These are phyloP conservation scores for Acrocephalus scirpaceus DNA, from an alignment of 2,797 vertebrate genomes.

Conservation along the genomic window DNA sequence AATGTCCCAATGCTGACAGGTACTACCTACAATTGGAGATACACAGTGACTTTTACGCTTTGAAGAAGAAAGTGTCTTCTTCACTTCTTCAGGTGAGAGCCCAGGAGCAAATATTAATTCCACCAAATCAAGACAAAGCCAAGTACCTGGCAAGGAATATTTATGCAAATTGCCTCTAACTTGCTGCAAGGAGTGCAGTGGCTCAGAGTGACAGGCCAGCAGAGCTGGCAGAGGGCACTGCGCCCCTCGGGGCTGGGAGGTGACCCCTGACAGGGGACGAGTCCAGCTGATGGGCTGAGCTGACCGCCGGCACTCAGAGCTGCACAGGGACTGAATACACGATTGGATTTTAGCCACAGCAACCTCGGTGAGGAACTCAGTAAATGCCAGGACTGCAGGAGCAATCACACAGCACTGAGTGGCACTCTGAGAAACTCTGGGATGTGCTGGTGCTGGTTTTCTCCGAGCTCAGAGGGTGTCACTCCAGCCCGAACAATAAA, in stretches of 20 bases:
- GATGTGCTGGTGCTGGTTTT: not conserved
- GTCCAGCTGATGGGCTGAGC: not conserved
- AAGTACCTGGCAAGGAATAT: not conserved
- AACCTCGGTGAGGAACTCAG: not conserved
- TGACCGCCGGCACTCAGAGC: not conserved
- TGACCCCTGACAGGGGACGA: slow-evolving; percentile 20
- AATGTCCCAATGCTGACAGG: not conserved
- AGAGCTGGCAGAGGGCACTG: not conserved
- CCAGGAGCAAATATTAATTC: not conserved
- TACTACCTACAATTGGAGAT: not conserved
- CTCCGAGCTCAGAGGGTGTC: not conserved
- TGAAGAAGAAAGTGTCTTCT: not conserved
- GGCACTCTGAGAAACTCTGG: not conserved
- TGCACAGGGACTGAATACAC: not conserved
- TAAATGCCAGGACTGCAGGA: not conserved
- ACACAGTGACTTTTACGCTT: not conserved
- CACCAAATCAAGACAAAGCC: not conserved
- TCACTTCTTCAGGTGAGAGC: not conserved
- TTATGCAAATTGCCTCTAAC: not conserved
- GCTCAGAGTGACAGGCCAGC: slow-evolving; percentile 9
- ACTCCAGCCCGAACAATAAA: not conserved
- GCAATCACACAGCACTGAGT: not conserved
- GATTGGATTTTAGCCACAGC: not conserved
- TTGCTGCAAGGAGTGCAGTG: not conserved
- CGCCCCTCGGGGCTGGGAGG: not conserved